Conservation (phyloP, 1,140 invertebrate species). For the Cyphomyrmex costatus region DNA sequence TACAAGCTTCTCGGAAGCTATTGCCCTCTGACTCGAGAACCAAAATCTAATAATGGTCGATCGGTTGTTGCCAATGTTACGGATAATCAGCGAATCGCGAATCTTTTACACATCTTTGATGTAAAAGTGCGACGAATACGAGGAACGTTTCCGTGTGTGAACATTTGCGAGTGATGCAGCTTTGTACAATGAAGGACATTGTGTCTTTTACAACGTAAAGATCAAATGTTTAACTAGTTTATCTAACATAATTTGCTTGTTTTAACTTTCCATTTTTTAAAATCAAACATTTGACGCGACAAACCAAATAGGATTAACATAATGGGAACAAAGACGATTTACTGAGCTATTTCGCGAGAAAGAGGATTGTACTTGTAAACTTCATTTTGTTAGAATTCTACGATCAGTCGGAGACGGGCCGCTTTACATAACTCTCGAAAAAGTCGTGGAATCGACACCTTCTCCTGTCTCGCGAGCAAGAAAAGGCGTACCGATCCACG, state of each 20-base stretch:
- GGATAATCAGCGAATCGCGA: conserved; percentile 64
- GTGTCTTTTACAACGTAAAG: not conserved
- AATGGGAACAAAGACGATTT: not conserved
- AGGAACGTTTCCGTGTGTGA: not conserved
- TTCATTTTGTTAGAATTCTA: conserved; percentile 47
- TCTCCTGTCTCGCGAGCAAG: conserved; percentile 59
- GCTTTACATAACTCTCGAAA: conserved; percentile 57
- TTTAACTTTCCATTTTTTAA: not conserved
- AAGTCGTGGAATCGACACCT: conserved; percentile 74
- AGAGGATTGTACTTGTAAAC: not conserved
- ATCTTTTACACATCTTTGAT: not conserved
- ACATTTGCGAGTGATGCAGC: conserved; percentile 16
- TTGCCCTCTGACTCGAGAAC: conserved; percentile 66
- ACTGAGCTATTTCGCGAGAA: conserved; percentile 5
- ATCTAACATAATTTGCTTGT: not conserved
- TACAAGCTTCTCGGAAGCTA: conserved; percentile 70
- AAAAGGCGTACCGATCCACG: conserved; percentile 76
- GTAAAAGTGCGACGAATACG: conserved; percentile 5
- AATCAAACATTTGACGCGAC: not conserved
- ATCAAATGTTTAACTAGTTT: not conserved
- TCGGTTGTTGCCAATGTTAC: conserved; percentile 20
- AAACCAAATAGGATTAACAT: not conserved
- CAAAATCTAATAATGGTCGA: conserved; percentile 38
- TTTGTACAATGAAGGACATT: not conserved
- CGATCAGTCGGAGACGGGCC: conserved; percentile 6